These are phyloP conservation scores for Erythrolamprus reginae DNA, from an alignment of 2,113 vertebrate species.

Conservation along the genomic window DNA sequence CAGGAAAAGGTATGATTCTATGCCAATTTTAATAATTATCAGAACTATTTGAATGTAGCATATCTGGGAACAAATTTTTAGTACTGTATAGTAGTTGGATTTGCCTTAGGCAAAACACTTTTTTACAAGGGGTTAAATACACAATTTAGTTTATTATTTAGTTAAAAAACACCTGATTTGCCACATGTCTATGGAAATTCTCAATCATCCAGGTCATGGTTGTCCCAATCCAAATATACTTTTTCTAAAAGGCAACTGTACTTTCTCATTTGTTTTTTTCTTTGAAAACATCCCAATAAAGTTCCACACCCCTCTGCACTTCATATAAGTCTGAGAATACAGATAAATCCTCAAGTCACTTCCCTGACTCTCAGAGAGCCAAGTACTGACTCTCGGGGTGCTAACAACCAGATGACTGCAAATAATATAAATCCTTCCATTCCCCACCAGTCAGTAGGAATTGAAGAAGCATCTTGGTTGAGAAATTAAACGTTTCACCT, in stretches of 20 bases:
- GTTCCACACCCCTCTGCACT: neutral
- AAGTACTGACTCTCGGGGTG: neutral
- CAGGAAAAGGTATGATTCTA: conserved; percentile 57
- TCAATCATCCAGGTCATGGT: neutral
- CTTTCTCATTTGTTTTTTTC: neutral
- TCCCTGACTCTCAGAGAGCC: neutral
- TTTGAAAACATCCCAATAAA: neutral
- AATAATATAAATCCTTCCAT: neutral
- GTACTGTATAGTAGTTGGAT: conserved; percentile 22
- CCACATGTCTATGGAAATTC: neutral
- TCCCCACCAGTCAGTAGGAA: neutral
- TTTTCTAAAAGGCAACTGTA: neutral
- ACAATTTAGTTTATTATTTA: conserved; percentile 19
- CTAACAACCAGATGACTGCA: neutral
- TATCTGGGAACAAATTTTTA: conserved; percentile 19
- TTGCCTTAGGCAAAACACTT: conserved; percentile 2
- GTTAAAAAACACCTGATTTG: conserved; percentile 8
- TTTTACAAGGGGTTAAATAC: conserved; percentile 20
- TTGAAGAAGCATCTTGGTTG: neutral
- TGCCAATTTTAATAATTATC: conserved; percentile 31
- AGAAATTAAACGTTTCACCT: neutral
- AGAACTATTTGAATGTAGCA: conserved; percentile 17
- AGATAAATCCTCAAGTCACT: neutral
- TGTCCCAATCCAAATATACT: neutral
- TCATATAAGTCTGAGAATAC: neutral